Base-by-base conservation (phyloP, 2,888 invertebrate genomes). In the Parelbella ahira region DNA sequence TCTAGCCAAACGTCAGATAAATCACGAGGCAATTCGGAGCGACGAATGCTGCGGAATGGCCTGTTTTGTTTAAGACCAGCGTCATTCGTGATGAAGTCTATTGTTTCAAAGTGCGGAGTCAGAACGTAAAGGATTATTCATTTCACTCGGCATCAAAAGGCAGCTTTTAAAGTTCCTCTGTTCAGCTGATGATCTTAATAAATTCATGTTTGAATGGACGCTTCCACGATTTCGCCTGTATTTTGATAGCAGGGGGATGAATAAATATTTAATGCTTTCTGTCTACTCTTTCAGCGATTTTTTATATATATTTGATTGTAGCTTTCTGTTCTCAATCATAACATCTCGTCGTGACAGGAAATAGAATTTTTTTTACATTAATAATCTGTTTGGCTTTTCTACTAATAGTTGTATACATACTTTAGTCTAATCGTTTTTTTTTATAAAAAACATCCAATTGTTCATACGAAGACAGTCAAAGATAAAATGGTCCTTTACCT, bases 1-100 rank as follows among this genome's bases (percentile, higher is more conserved):
- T 54, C 45, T 42, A 49, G 37, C 50, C 44, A 49, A 52, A 50
- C 45, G 50, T 46, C 48, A 45, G 49, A 53, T 53, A 49, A 57
- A 59, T 56, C 51, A 47, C 36, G 41, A 49, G 49, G 47, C 52
- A 50, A 55, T 56, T 44, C 51, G 45, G 47, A 49, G 44, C 36
- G 36, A 19, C 36, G 36, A 43, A 43, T 36, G 29, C 49, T 51
- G 48, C 43, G 61, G 73, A 75, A 77, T 72, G 70, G 71, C 64
- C 68, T 82, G 73, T 81, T 82, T 84, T 79, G 78, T 82, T 78
- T 78, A 67, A 80, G 67, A 62, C 71, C 75, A 68, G 76, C 76
- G 75, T 80, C 80, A 77, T 71, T 76, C 76, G 69, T 78, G 78
- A 81, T 78, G 74, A 75, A 73, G 66, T 65, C 82, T 67, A 80